Conservation (phyloP, 2,797 vertebrate genomes). For the Typhlichthys eigenmanni region DNA sequence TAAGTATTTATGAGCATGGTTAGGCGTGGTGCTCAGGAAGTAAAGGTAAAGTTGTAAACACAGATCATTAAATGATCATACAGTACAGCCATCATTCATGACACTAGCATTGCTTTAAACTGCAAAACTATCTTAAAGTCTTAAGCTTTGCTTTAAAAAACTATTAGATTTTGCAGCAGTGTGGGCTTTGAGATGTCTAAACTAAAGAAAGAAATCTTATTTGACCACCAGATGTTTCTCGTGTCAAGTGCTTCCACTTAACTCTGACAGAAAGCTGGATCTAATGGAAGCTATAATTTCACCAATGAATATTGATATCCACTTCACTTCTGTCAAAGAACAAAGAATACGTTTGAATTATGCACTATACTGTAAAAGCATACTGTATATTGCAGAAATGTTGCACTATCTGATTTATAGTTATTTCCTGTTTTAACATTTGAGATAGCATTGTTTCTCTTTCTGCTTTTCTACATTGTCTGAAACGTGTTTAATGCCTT, state of each 20-base stretch:
- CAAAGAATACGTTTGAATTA: slow-evolving; percentile 31
- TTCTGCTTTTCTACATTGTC: not conserved
- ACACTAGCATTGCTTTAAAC: too few relatives aligned
- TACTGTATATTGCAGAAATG: slow-evolving; percentile 20
- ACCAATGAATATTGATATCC: slow-evolving; percentile 69
- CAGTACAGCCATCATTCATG: too few relatives aligned
- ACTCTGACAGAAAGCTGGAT: slow-evolving; percentile 58
- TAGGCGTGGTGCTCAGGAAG: too few relatives aligned
- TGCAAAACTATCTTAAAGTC: too few relatives aligned
- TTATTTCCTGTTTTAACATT: slow-evolving; percentile 3
- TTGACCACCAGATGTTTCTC: slow-evolving; percentile 59
- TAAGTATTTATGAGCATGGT: too few relatives aligned
- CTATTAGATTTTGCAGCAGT: too few relatives aligned
- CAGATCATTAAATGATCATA: too few relatives aligned
- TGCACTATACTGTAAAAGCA: slow-evolving; percentile 34
- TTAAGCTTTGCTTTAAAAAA: too few relatives aligned
- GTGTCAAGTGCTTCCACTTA: slow-evolving; percentile 66
- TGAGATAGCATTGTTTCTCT: not conserved
- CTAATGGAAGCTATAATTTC: slow-evolving; percentile 56
- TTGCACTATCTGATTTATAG: slow-evolving; percentile 6
- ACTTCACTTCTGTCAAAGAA: slow-evolving; percentile 56
- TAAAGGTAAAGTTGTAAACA: too few relatives aligned
- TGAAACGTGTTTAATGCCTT: not conserved
- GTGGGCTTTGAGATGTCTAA: slow-evolving; percentile 36
- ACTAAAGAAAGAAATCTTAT: slow-evolving; percentile 35